phyloP scores from a whole-genome alignment of 2,797 vertebrate species.

The Morelia viridis region DNA sequence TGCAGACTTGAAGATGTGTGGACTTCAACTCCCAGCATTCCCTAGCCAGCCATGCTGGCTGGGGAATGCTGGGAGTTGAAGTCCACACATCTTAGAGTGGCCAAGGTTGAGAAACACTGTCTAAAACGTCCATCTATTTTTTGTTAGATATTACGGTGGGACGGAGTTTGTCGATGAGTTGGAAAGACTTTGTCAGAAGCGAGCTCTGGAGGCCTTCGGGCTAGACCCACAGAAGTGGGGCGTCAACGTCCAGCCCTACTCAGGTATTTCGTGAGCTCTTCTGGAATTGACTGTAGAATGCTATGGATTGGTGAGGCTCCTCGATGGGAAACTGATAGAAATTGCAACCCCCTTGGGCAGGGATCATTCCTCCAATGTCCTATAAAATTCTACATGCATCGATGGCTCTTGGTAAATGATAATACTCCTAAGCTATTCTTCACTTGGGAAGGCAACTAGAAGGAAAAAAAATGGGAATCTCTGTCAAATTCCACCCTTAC shows the following conservation, averaged over 20 bases:
- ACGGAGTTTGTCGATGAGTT: constrained; percentile 92
- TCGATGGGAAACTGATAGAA: background rate
- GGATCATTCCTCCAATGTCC: too few relatives aligned
- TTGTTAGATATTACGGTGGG: constrained; percentile 89
- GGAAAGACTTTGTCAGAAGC: constrained; percentile 91
- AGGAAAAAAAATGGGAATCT: background rate
- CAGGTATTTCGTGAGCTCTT: constrained; percentile 74
- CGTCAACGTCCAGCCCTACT: constrained; percentile 96
- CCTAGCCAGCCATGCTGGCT: too few relatives aligned
- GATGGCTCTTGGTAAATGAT: background rate
- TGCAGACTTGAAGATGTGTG: too few relatives aligned
- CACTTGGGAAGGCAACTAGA: background rate
- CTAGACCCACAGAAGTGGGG: constrained; percentile 91
- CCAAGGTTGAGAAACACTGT: too few relatives aligned
- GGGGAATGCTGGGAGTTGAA: too few relatives aligned
- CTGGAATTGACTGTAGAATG: background rate
- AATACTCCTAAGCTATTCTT: background rate
- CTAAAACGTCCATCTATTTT: background rate
- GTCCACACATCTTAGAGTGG: too few relatives aligned
- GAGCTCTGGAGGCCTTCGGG: constrained; percentile 83
- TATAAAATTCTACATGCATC: background rate
- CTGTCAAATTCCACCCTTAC: background rate
- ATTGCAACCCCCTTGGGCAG: background rate
- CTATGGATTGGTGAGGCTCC: background rate
- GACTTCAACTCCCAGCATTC: too few relatives aligned